Evolutionary conservation across 2,797 vertebrate genomes (phyloP).

Genomic region (Helarctos malayanus): DNA sequence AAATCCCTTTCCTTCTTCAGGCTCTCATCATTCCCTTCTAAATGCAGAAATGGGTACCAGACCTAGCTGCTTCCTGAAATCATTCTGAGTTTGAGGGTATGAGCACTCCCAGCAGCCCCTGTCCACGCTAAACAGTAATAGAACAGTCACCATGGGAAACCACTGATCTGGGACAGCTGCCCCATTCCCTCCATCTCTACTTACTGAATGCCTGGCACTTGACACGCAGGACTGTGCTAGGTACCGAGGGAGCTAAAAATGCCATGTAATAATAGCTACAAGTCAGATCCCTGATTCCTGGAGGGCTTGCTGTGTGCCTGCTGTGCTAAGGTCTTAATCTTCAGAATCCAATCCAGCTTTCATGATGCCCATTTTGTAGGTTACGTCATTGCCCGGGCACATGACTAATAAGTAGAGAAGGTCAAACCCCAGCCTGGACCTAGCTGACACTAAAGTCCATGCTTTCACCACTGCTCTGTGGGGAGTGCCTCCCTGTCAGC

Average conservation of each 20-base stretch:
- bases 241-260: neutral
- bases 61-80: neutral
- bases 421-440: neutral
- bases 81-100: neutral
- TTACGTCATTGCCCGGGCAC: neutral
- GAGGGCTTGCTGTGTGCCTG: neutral
- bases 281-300: neutral
- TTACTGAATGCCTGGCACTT: neutral
- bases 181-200: neutral
- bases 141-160: neutral
- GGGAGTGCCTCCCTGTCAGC: neutral
- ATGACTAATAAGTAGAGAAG: neutral
- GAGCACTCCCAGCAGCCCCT: neutral
- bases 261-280: neutral
- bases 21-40: neutral
- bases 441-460: neutral
- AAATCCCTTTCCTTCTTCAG: neutral
- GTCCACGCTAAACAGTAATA: neutral
- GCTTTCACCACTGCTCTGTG: neutral
- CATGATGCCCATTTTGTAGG: neutral
- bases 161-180: rapidly evolving
- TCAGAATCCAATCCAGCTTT: neutral
- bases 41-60: neutral
- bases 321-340: neutral
- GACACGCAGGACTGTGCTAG: neutral